These are phyloP conservation scores for Fistularia commersonii DNA, from an alignment of 2,797 vertebrate genomes.

Conservation along the genomic window DNA sequence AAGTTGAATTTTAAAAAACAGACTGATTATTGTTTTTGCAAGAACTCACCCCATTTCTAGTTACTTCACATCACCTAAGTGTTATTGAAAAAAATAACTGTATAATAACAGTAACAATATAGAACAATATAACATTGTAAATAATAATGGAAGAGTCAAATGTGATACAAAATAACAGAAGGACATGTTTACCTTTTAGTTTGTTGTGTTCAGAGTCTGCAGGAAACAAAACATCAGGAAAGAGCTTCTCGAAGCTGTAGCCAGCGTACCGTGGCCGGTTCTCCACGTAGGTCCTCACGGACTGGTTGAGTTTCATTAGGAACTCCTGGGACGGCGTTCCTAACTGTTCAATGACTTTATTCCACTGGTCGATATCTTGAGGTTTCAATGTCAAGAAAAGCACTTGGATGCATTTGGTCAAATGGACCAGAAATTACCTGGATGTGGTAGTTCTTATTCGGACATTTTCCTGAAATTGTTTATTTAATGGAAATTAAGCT, in stretches of 20 bases:
- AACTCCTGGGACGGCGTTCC: conserved; percentile 94
- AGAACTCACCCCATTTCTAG: too few relatives aligned
- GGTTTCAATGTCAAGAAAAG: conserved; percentile 82
- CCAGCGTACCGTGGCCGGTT: conserved; percentile 96
- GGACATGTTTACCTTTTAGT: conserved; percentile 85
- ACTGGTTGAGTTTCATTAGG: conserved; percentile 97
- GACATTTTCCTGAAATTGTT: too few relatives aligned
- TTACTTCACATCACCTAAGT: too few relatives aligned
- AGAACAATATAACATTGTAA: too few relatives aligned
- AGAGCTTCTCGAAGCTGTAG: conserved; percentile 98
- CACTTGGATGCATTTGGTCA: conserved; percentile 15
- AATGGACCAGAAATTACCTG: neutral
- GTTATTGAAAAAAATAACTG: too few relatives aligned
- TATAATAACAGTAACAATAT: too few relatives aligned
- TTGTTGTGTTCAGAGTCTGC: conserved; percentile 98
- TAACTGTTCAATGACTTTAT: conserved; percentile 98
- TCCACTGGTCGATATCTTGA: conserved; percentile 99
- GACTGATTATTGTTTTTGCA: too few relatives aligned
- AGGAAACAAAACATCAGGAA: conserved; percentile 95
- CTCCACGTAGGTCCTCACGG: conserved; percentile 95
- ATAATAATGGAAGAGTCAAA: too few relatives aligned
- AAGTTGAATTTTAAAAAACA: too few relatives aligned
- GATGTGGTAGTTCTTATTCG: too few relatives aligned
- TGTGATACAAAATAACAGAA: too few relatives aligned
- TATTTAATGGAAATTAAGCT: too few relatives aligned